Conservation (phyloP, 2,888 invertebrate genomes). For the Chydorus sphaericus region DNA sequence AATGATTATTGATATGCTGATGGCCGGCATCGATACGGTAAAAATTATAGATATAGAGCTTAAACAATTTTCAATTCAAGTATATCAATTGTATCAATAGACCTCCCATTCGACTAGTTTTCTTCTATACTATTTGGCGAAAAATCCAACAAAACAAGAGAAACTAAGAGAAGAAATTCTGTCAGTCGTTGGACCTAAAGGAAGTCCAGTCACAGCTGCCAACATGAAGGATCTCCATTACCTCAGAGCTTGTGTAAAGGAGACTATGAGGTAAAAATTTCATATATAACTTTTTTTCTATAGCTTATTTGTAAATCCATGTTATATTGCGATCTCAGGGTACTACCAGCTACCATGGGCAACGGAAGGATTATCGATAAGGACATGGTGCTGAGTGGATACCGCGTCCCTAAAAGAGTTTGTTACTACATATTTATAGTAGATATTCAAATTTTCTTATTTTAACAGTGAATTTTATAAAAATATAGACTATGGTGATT, state of each 20-base stretch:
- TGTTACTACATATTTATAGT: too few species aligned
- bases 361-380: slow-evolving; percentile 67
- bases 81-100: slow-evolving; percentile 40
- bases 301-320: neutral
- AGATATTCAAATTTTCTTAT: too few species aligned
- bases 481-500: slow-evolving; percentile 4
- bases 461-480: too few species aligned
- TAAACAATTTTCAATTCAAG: slow-evolving; percentile 42
- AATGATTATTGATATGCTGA: slow-evolving; percentile 67
- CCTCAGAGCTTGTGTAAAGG: slow-evolving; percentile 59
- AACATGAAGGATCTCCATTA: slow-evolving; percentile 51
- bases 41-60: slow-evolving; percentile 45
- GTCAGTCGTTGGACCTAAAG: slow-evolving; percentile 29
- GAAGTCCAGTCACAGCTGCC: slow-evolving; percentile 37
- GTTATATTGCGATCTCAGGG: slow-evolving; percentile 33
- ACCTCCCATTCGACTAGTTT: slow-evolving; percentile 67
- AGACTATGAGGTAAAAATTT: slow-evolving; percentile 46
- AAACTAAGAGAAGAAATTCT: slow-evolving; percentile 47
- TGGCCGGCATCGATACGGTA: slow-evolving; percentile 80
- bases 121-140: slow-evolving; percentile 54
- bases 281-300: neutral
- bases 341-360: slow-evolving; percentile 75
- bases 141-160: slow-evolving; percentile 47
- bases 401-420: slow-evolving; percentile 70
- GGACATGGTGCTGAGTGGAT: slow-evolving; percentile 65